Base-by-base conservation (phyloP, 1,140 invertebrate genomes). In the Drosophila nannoptera region DNA sequence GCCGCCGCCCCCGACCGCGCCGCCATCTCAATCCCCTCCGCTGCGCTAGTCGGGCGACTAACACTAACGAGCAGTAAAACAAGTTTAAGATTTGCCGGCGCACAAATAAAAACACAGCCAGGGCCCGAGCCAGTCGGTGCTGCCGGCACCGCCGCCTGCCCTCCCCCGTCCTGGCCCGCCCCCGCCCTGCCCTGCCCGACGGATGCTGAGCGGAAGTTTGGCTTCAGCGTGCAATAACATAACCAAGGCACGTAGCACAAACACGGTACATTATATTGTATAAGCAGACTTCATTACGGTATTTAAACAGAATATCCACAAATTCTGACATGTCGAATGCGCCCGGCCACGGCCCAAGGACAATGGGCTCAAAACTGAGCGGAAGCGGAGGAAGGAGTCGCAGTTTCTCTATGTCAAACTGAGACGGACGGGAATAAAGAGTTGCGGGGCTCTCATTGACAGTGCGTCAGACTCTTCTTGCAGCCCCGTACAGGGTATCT, bases 231-330 rank as follows among this genome's bases (percentile, higher is more conserved):
- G 77, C 82, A 82, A 88, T 88, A 88, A 88, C 86, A 88, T 73
- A 87, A 87, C 86, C 86, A 68, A 82, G 77, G 86, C 86, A 88
- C 86, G 86, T 88, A 88, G 75, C 75, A 88, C 86, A 88, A 88
- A 88, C 86, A 88, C 73, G 77, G 86, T 77, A 86, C 86, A 88
- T 88, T 88, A 88, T 88, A 88, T 88, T 86, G 81, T 88, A 86
- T 88, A 88, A 88, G 86, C 86, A 88, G 86, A 88, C 86, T 88
- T 88, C 86, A 88, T 88, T 88, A 88, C 86, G 81, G 78, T 88
- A 88, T 88, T 88, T 88, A 88, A 88, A 86, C 81, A 88, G 86
- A 88, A 78, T 78, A 82, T 88, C 81, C 77, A 86, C 77, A 86
- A 86, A 77, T 86, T 77, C 81, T 86, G 81, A 75, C 81, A 86